These are phyloP conservation scores for Bagarius yarrelli DNA, from an alignment of 2,113 vertebrate genomes.

Conservation along the genomic window DNA sequence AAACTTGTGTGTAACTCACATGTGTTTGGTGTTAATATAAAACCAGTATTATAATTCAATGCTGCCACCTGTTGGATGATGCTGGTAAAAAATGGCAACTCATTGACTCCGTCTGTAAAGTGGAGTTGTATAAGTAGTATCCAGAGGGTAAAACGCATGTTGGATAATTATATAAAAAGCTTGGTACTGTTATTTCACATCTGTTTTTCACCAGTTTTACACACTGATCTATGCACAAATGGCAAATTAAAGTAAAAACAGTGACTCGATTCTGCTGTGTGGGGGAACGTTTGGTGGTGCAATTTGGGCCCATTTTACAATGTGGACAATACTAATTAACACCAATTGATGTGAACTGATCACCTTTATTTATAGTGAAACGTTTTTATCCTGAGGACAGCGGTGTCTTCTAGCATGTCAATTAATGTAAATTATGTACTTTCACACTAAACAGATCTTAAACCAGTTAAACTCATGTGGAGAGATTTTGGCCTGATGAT, in stretches of 20 bases:
- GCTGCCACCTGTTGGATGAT: constrained; percentile 48
- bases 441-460: neutral
- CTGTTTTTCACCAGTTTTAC: constrained; percentile 1
- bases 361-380: neutral
- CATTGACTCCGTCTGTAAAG: neutral
- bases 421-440: neutral
- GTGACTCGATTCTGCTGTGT: neutral
- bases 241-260: neutral
- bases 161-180: constrained; percentile 7
- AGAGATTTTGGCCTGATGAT: neutral
- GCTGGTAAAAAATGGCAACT: neutral
- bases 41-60: constrained; percentile 14
- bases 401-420: neutral
- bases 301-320: neutral
- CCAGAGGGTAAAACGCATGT: constrained; percentile 17
- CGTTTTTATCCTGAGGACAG: neutral
- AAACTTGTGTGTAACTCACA: constrained; percentile 9
- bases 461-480: neutral
- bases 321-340: neutral
- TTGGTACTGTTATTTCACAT: constrained; percentile 41
- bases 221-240: neutral
- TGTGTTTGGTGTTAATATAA: constrained; percentile 27
- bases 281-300: neutral
- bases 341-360: neutral
- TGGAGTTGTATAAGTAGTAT: neutral